Base-by-base conservation (phyloP, 2,797 vertebrate genomes). In the Knipowitschia caucasica region DNA sequence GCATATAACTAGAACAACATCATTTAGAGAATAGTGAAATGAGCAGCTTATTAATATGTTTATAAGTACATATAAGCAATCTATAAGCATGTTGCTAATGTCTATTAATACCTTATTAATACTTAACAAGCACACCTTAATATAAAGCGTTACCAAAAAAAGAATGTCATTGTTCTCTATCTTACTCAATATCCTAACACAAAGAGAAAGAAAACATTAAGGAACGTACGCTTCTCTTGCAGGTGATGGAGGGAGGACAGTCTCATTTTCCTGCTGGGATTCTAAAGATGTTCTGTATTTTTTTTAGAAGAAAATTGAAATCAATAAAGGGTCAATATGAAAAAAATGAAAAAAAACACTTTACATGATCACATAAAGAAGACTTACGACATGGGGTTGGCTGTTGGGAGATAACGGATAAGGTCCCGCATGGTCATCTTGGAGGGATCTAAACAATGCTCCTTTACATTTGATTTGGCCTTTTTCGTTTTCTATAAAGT, bases 401-500 rank as follows among this genome's bases (percentile, higher is more conserved):
- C 92, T 56, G 85, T 58, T 1, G 97, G 97, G 2, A 98, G 79
- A 64, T 96, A 99, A 74, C 93, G 95, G 78, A 99, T 94, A 27
- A 99, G 92, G 63, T 99, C 97, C 75, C 94, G 92, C 96, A 99
- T 99, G 20, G 92, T 95, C 97, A 99, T 99, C 90, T 95, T 98
- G 69, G 94, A 85, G 56, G 93, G 94, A 83, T 98, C 96, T 64
- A 88, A 83, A 38, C 75, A 70, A 27, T 75, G 89, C 81, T 93
- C 92, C 35, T 81, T 91, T 45, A 69, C 0, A 4, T 66, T 73
- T 29, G 62, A 53, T 34, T 89, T 92, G 7, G 65, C 63, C 82
- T 88, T 93, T 84, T 87, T 90, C 6, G 82, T 70, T 73, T 88
- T 93, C 87, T 93, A 81, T 1, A 87, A 36, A 69, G 9, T 0